phyloP scores from a whole-genome alignment of 2,113 vertebrate genomes.

The Elgaria multicarinata region DNA sequence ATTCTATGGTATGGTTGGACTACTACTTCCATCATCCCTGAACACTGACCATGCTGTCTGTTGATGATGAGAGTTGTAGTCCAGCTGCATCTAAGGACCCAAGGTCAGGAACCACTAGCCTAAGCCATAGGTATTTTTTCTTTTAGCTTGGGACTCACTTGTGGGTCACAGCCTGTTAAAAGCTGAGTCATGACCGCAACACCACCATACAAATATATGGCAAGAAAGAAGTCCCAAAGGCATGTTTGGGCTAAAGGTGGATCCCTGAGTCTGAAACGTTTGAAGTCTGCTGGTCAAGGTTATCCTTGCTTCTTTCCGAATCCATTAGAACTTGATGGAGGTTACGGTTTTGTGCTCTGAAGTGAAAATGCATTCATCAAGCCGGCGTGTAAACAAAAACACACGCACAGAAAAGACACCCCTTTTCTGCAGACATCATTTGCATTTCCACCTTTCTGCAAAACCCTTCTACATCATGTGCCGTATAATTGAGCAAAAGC shows the following conservation, averaged over 20 bases:
- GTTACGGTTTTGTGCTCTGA: background rate
- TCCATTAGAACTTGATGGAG: background rate
- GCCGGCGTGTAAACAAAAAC: conserved; percentile 18
- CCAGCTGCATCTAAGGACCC: background rate
- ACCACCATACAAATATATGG: background rate
- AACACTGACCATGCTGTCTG: background rate
- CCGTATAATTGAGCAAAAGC: conserved; percentile 29
- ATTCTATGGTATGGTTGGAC: no score
- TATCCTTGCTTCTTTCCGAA: background rate
- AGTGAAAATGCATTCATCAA: conserved; percentile 28
- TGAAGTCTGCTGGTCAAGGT: background rate
- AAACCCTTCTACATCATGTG: conserved; percentile 24
- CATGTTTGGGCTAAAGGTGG: background rate
- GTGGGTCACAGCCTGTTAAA: background rate
- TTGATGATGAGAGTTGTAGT: background rate
- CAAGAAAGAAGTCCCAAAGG: background rate
- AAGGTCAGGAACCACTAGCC: no score
- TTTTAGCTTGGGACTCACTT: no score
- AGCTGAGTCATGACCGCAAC: background rate
- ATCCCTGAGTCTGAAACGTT: background rate
- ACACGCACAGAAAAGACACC: background rate
- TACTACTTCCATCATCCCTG: background rate
- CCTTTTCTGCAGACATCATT: conserved; percentile 29
- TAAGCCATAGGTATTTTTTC: background rate
- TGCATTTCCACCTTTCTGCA: background rate